Percentiles rank a stretch among this genome's conserved stretches.
These are phyloP conservation scores for Sisyra nigra DNA, from an alignment of 2,888 invertebrate species.

Conservation along the genomic window DNA sequence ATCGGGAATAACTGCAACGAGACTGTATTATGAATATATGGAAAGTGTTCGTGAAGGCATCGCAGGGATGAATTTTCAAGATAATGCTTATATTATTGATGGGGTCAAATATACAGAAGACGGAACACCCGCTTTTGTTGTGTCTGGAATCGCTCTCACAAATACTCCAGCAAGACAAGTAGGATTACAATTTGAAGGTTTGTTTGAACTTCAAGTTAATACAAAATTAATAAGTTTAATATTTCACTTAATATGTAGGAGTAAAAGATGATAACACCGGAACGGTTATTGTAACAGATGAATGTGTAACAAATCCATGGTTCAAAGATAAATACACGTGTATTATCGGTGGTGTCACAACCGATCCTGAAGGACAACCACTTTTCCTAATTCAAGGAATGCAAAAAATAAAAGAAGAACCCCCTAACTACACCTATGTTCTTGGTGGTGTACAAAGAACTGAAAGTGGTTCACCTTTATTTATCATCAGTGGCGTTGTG, in stretches of 20 bases:
- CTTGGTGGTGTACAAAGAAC: slow-evolving; percentile 4
- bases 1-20: slow-evolving; percentile 4
- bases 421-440: slow-evolving; percentile 1
- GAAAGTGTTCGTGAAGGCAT: not conserved
- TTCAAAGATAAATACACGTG: not conserved
- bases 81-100: not conserved
- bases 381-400: slow-evolving; percentile 8
- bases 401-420: not conserved
- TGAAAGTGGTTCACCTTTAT: not conserved
- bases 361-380: slow-evolving; percentile 2
- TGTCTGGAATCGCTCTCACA: slow-evolving; percentile 1
- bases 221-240: not conserved
- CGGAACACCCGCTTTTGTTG: not conserved
- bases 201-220: not conserved
- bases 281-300: not conserved
- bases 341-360: slow-evolving; percentile 8
- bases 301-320: not conserved
- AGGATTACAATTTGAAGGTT: not conserved
- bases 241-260: not conserved
- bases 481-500: slow-evolving; percentile 1
- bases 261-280: not conserved
- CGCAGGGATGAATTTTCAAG: not conserved
- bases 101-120: not conserved
- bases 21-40: slow-evolving; percentile 2
- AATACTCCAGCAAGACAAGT: not conserved